Evolutionary conservation across 2,888 invertebrate genomes (phyloP).

Genomic region (Lamellibrachia columna): DNA sequence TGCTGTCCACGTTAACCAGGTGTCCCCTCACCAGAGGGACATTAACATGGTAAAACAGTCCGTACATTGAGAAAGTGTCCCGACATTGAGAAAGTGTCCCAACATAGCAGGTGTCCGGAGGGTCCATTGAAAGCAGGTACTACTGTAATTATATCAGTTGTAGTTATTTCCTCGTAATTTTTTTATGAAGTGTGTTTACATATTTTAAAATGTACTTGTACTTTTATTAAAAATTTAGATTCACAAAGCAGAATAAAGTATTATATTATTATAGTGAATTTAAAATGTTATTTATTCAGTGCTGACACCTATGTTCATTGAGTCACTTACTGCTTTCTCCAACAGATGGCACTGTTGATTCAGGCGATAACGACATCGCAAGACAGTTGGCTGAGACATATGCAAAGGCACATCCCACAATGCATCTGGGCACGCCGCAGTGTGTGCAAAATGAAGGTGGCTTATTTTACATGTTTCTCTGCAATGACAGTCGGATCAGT

Average conservation of each 20-base stretch:
- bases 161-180: neutral
- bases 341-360: neutral
- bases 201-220: neutral
- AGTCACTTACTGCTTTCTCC: neutral
- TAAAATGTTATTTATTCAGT: neutral
- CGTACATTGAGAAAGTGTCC: too few species aligned
- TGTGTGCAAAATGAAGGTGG: conserved; percentile 17
- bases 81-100: too few species aligned
- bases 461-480: neutral
- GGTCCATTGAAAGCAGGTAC: too few species aligned
- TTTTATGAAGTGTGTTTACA: neutral
- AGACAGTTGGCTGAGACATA: neutral
- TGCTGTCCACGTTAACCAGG: too few species aligned
- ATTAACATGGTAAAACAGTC: too few species aligned
- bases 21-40: too few species aligned
- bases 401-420: conserved; percentile 13
- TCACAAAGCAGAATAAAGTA: neutral
- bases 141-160: too few species aligned
- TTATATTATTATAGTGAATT: neutral
- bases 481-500: neutral
- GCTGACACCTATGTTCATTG: neutral
- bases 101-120: too few species aligned
- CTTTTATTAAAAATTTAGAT: neutral
- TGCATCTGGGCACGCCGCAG: neutral
- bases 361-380: neutral